Evolutionary conservation across 1,140 invertebrate species (phyloP), one percentile per base, ranked within the genome.

Genomic region (Ceratosolen fusciceps): DNA sequence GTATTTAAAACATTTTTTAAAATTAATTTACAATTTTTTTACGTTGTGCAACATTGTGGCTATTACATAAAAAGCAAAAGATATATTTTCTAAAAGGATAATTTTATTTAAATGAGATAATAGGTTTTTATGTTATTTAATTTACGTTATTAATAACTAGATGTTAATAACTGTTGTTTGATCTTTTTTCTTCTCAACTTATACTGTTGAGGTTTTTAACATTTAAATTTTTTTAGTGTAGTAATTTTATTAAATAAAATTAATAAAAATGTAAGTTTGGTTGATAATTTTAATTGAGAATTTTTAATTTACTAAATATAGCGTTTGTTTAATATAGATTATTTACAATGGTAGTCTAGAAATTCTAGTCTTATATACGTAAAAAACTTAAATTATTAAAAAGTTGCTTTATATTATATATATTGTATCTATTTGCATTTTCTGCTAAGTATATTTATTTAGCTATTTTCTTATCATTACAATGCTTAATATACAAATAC

Each of bases 401-500:
- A 39, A 67, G 34, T 74, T 74, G 16, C 10, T 49, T 67, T 37
- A 29, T 60, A 14, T 31, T 67, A n/a, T n/a, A n/a, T n/a, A n/a
- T n/a, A n/a, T n/a, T n/a, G n/a, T n/a, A n/a, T 75, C 26, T 21
- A 1, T n/a, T n/a, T n/a, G n/a, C n/a, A n/a, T n/a, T n/a, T n/a
- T n/a, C n/a, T n/a, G n/a, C n/a, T n/a, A n/a, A n/a, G 24, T 60
- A 60, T 71, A 34, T 58, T 78, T 71, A 70, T 71, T 34, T 26
- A 72, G 47, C 10, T n/a, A 62, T 72, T 39, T 71, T 56, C 26
- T 70, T 52, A 31, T 24, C 0, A 31, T 60, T 39, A 68, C 21
- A 74, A 58, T 79, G 71, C 74, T 73, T 68, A 74, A 34, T 62
- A 54, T 37, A 74, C 47, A 74, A 74, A 67, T 74, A 79, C 24